phyloP scores from a whole-genome alignment of 2,797 vertebrate species.

The Muscicapa striata region DNA sequence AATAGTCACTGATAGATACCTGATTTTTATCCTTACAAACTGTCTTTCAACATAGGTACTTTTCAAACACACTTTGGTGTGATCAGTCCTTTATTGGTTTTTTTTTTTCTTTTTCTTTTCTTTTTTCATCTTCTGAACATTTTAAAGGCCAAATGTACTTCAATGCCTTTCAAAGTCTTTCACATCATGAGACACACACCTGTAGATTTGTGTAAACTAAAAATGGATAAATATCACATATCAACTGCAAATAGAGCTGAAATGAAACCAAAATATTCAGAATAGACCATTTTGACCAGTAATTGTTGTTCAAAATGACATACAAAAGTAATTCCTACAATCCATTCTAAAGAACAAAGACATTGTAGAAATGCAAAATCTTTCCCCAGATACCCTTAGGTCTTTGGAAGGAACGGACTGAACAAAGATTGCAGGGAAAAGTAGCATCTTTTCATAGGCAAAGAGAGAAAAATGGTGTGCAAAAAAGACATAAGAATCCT shows the following conservation, averaged over 20 bases:
- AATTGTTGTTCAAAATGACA: background rate
- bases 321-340: background rate
- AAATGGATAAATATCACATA: slow-evolving; percentile 10
- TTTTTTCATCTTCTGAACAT: background rate
- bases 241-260: slow-evolving; percentile 2
- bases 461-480: background rate
- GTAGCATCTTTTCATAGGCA: background rate
- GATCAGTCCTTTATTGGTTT: background rate
- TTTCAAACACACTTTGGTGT: slow-evolving; percentile 1
- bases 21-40: background rate
- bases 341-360: background rate
- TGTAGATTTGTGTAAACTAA: background rate
- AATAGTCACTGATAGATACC: background rate
- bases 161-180: slow-evolving; percentile 13
- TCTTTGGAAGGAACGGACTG: background rate
- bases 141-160: background rate
- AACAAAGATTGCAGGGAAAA: background rate
- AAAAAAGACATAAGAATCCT: background rate
- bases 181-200: background rate
- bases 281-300: background rate
- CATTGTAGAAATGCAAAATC: background rate
- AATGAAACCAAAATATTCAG: background rate
- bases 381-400: background rate
- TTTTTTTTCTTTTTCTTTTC: background rate
- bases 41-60: background rate